Base-by-base conservation (phyloP, 2,888 invertebrate species). In the Ochropleura leucogaster region DNA sequence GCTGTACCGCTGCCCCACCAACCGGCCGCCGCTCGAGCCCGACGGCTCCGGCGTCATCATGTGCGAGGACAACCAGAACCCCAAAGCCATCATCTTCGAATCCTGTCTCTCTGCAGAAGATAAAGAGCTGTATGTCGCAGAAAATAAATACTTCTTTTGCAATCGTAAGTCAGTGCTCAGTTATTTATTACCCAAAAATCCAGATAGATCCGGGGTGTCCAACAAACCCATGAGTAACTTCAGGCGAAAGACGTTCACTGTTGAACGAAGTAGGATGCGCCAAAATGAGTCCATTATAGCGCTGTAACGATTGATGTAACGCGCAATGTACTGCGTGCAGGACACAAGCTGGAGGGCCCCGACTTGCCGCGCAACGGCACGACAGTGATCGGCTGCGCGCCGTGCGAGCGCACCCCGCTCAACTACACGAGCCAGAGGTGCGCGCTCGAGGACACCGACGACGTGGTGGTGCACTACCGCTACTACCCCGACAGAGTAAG, bases 101-200 rank as follows among this genome's bases (percentile, higher is more conserved):
- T 95, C 95, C 2, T 96, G 96, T 46, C 91, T 96, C 49, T 95
- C 94, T 51, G 95, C 95, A 0, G 96, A 96, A 84, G 96, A 96
- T 68, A 94, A 92, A 68, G 95, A 95, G 0, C 92, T 96, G 0
- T 96, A 93, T 53, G 91, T 93, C 0, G 94, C 95, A 20, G 93
- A 94, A 8, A 93, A 91, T 68, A 94, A 91, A 60, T 96, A 93
- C 90, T 96, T 96, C 94, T 96, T 96, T 82, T 96, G 96, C 68
- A 96, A 96, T 68, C 91, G 96, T 96, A 63, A 94, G 95, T 93
- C 71, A 72, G 1, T 49, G 18, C 44, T 40, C 18, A 44, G 7
- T 18, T 20, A 9, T n/a, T 0, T 68, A 6, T 18, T 53, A 4
- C 10, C n/a, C n/a, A 1, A n/a, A 20, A n/a, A n/a, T 53, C 10